A percentile compares a stretch with the other conserved stretches of the same genome.
phyloP scores from a whole-genome alignment of 1,140 invertebrate genomes.

The Drosophila miranda region DNA sequence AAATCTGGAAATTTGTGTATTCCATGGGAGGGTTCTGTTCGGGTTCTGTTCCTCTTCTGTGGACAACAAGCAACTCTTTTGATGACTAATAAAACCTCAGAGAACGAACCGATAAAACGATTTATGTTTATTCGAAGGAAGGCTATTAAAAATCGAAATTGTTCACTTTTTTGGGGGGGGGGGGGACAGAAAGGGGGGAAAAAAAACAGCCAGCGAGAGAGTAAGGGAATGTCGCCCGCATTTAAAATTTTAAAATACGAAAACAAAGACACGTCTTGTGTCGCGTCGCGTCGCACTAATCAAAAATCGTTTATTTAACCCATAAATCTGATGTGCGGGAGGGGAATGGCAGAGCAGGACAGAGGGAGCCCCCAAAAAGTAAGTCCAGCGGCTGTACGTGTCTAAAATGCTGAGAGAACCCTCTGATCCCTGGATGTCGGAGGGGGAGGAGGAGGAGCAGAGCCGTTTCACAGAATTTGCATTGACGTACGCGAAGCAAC shows the following conservation, averaged over 20 bases:
- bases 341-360: background rate
- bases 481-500: slow-evolving; percentile 41
- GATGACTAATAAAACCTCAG: slow-evolving; percentile 50
- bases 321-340: slow-evolving; percentile 63
- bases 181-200: background rate
- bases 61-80: slow-evolving; percentile 11
- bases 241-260: slow-evolving; percentile 39
- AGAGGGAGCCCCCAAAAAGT: slow-evolving; percentile 35
- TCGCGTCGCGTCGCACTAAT: slow-evolving; percentile 40
- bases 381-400: slow-evolving; percentile 56
- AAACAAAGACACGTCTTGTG: slow-evolving; percentile 31
- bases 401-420: slow-evolving; percentile 68
- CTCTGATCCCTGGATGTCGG: slow-evolving; percentile 1
- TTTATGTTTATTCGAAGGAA: slow-evolving; percentile 13
- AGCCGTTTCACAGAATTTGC: slow-evolving; percentile 55
- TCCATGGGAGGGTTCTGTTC: background rate
- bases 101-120: slow-evolving; percentile 16
- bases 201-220: background rate
- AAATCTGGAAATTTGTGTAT: slow-evolving; percentile 42
- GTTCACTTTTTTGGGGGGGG: background rate
- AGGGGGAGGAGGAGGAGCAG: background rate
- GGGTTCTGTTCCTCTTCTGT: background rate
- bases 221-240: slow-evolving; percentile 52
- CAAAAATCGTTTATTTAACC: slow-evolving; percentile 77
- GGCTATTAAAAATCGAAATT: slow-evolving; percentile 52